Evolutionary conservation across 2,797 vertebrate genomes (phyloP).

Genomic region (Oreortyx pictus): DNA sequence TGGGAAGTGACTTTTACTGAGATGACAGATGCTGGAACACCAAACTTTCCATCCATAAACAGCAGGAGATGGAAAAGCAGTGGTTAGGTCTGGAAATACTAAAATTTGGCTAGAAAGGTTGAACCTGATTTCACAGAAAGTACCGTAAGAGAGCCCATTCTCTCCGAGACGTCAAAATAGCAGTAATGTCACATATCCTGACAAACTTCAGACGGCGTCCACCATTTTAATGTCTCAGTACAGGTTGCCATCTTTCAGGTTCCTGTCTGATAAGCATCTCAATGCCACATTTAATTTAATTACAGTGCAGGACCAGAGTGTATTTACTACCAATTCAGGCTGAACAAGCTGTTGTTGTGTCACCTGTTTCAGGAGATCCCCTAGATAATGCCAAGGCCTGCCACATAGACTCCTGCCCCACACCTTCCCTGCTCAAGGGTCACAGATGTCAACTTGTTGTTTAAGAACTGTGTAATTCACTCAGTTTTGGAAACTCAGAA

Average conservation of each 20-base stretch:
- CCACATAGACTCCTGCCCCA: neutral
- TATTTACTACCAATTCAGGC: neutral
- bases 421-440: neutral
- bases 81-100: slow-evolving; percentile 1
- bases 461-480: neutral
- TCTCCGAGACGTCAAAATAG: neutral
- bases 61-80: neutral
- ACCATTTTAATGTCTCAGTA: neutral
- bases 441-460: neutral
- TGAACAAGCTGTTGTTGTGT: neutral
- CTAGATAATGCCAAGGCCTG: neutral
- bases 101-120: neutral
- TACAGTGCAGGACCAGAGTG: neutral
- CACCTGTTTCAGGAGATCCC: neutral
- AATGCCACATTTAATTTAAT: slow-evolving; percentile 6
- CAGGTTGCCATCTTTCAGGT: neutral
- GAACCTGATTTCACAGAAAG: neutral
- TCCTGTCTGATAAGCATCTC: neutral
- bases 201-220: neutral
- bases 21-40: neutral
- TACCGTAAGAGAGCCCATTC: accelerated
- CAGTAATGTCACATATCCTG: neutral
- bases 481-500: neutral
- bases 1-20: neutral
- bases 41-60: slow-evolving; percentile 10